Conservation (phyloP, 2,888 invertebrate genomes). For the Stramonita haemastoma region DNA sequence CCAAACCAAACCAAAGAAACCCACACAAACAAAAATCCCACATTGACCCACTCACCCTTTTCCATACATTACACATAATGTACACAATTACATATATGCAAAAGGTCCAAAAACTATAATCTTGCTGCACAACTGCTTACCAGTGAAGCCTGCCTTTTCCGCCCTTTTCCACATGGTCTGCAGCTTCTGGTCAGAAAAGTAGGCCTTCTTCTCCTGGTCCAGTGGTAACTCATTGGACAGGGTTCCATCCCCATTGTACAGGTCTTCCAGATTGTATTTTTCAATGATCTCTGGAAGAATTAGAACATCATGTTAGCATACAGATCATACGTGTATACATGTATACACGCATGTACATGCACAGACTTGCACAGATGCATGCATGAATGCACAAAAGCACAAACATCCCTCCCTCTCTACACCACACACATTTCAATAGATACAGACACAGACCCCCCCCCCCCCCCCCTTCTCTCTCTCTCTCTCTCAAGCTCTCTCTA, state of each 20-base stretch:
- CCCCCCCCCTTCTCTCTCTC: too few species aligned
- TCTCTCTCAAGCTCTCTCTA: too few species aligned
- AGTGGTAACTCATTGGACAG: conserved; percentile 54
- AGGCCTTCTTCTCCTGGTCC: conserved; percentile 43
- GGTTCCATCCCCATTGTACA: conserved; percentile 16
- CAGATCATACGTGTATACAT: neutral
- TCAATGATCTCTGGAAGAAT: conserved; percentile 42
- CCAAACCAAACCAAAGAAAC: too few species aligned
- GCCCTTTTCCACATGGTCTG: conserved; percentile 94
- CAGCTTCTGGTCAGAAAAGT: conserved; percentile 86
- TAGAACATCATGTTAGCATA: neutral
- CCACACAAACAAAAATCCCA: too few species aligned
- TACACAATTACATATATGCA: neutral
- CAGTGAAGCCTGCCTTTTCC: conserved; percentile 85
- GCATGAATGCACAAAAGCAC: neutral
- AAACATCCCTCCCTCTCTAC: neutral
- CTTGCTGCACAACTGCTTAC: conserved; percentile 70
- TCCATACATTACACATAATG: neutral
- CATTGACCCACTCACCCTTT: too few species aligned
- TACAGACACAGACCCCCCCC: neutral
- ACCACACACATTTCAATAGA: neutral
- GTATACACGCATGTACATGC: neutral
- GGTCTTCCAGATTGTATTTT: conserved; percentile 46
- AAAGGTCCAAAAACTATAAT: neutral
- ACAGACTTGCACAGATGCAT: neutral